Evolutionary conservation across 2,888 invertebrate genomes (phyloP), one percentile per base, ranked within the genome.

Genomic region (Formica aserva): DNA sequence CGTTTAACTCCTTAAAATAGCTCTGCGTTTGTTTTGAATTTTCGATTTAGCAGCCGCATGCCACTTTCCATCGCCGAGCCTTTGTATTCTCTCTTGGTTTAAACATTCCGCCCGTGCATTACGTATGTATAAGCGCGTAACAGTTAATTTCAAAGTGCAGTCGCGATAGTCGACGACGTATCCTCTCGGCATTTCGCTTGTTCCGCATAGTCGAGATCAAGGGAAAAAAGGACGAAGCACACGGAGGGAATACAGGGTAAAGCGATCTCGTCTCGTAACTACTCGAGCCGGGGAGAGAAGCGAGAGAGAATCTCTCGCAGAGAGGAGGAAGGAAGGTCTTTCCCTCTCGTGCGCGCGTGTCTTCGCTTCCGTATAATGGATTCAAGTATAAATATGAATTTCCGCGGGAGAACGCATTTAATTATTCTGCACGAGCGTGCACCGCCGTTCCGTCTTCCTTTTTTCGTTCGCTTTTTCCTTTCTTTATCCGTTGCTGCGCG

Each of bases 361-460:
- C 78, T 80, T 78, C 60, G 74, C 78, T 45, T 78, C 85, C 77
- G 86, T 81, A 85, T 91, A 91, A 92, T 88, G 88, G 87, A 89
- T 91, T 92, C 90, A 82, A 88, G 87, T 91, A 90, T 92, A 92
- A 91, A 92, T 92, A 91, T 90, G 89, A 92, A 90, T 92, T 92
- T 91, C 88, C 90, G 85, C 82, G 86, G 84, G 87, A 80, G 78
- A 87, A 77, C 85, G 89, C 91, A 91, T 92, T 92, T 92, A 91
- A 92, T 92, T 92, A 92, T 92, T 90, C 89, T 83, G 76, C 82
- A 84, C 82, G 78, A 75, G 82, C 84, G 65, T 82, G 78, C 81
- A 77, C 85, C 83, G 22, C 29, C 66, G 52, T 48, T 84, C 41
- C 71, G 22, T 83, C 22, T 65, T 67, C 22, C 35, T 75, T 38